Percentiles rank a stretch among this genome's conserved stretches.
Evolutionary conservation across 2,888 invertebrate species (phyloP).

Genomic region (Ypsolopha scabrella): DNA sequence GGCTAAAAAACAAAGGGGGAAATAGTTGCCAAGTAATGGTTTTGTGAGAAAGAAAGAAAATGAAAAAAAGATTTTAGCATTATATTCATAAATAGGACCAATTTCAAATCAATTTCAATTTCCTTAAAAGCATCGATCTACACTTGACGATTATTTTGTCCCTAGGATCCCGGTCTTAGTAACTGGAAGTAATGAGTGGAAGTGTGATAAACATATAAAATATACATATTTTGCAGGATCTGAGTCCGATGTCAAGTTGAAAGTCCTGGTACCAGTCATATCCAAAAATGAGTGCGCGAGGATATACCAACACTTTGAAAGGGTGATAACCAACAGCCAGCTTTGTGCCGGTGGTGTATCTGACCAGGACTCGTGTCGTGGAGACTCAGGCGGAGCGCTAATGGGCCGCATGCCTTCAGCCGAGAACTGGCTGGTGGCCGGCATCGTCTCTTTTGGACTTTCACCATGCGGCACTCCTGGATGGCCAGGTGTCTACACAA

Average conservation of each 20-base stretch:
- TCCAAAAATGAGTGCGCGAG: slow-evolving; percentile 51
- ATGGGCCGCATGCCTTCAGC: slow-evolving; percentile 35
- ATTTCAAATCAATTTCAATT: no score
- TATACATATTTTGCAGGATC: slow-evolving; percentile 30
- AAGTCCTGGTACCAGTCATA: slow-evolving; percentile 51
- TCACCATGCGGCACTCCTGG: slow-evolving; percentile 62
- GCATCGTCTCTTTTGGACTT: slow-evolving; percentile 67
- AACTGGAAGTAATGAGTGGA: no score
- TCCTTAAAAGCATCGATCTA: no score
- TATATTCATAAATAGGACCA: no score
- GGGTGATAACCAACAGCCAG: slow-evolving; percentile 66
- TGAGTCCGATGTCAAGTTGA: slow-evolving; percentile 67
- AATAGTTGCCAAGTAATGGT: no score
- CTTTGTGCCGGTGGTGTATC: slow-evolving; percentile 74
- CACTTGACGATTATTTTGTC: no score
- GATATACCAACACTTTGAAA: slow-evolving; percentile 54
- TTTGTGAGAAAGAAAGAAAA: no score
- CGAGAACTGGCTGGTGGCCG: slow-evolving; percentile 68
- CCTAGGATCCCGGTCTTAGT: no score
- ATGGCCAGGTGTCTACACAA: slow-evolving; percentile 79
- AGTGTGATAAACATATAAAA: no score
- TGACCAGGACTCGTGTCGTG: slow-evolving; percentile 73
- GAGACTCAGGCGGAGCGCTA: slow-evolving; percentile 78
- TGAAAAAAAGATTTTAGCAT: no score
- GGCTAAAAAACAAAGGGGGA: no score